Evolutionary conservation across 2,888 invertebrate species (phyloP).

Genomic region (Lasioglossum oenotherae): DNA sequence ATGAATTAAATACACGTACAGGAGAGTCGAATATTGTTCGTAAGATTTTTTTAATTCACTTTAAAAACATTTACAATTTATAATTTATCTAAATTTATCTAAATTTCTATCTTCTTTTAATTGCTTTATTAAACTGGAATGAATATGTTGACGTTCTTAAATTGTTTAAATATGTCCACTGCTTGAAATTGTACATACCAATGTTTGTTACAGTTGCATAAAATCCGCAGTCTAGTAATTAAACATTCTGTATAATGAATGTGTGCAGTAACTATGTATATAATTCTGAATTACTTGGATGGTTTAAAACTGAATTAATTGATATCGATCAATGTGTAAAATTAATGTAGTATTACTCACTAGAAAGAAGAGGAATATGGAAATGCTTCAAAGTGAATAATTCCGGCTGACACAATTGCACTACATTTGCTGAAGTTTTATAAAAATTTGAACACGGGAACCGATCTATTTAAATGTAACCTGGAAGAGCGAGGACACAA

Average conservation of each 20-base stretch:
- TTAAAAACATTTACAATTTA: not conserved
- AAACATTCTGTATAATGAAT: not conserved
- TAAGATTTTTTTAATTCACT: not conserved
- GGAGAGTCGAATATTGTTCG: not conserved
- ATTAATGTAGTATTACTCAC: constrained; percentile 10
- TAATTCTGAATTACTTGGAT: not conserved
- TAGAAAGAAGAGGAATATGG: not conserved
- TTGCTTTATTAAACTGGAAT: too few relatives aligned
- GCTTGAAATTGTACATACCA: too few relatives aligned
- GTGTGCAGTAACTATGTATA: not conserved
- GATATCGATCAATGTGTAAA: not conserved
- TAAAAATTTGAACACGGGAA: constrained; percentile 13
- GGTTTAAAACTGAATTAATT: not conserved
- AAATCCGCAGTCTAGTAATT: too few relatives aligned
- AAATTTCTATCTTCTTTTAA: too few relatives aligned
- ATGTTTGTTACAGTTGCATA: too few relatives aligned
- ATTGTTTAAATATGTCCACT: too few relatives aligned
- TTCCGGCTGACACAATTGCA: not conserved
- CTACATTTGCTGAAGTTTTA: constrained; percentile 1
- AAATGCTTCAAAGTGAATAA: not conserved
- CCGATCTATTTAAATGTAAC: not conserved
- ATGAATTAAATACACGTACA: too few relatives aligned
- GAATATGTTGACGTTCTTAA: too few relatives aligned
- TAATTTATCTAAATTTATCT: not conserved
- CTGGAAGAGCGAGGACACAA: not conserved